Evolutionary conservation across 2,113 vertebrate species (phyloP).

Genomic region (Beaufortia kweichowensis): DNA sequence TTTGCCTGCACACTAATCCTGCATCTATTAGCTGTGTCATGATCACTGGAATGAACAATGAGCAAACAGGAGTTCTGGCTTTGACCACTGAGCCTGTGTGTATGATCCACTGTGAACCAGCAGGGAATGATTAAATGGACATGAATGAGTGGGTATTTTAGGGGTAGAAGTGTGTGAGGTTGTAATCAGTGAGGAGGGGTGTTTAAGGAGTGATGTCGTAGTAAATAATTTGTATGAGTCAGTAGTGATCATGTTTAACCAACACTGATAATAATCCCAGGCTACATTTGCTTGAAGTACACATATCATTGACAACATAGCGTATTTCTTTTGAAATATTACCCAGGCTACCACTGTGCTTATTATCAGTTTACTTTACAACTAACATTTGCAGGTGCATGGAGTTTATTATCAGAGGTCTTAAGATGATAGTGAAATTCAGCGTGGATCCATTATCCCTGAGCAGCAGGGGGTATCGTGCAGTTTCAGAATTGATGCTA

Average conservation of each 20-base stretch:
- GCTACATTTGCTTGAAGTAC: neutral
- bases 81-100: conserved; percentile 29
- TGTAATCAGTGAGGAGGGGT: neutral
- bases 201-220: neutral
- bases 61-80: conserved; percentile 49
- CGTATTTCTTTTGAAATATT: conserved; percentile 25
- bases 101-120: conserved; percentile 34
- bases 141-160: conserved; percentile 12
- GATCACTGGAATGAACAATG: conserved; percentile 36
- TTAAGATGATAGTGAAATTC: conserved; percentile 7
- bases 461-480: conserved; percentile 46
- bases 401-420: conserved; percentile 18
- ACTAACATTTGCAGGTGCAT: neutral
- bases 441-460: conserved; percentile 48
- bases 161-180: neutral
- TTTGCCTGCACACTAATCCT: conserved; percentile 51
- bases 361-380: conserved; percentile 20
- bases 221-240: no score
- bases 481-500: conserved; percentile 2
- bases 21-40: conserved; percentile 49
- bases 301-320: neutral
- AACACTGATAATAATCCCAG: neutral
- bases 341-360: conserved; percentile 12
- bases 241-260: neutral
- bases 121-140: conserved; percentile 27